Base-by-base conservation (phyloP, 1,140 invertebrate species). In the Anadara kagoshimensis region DNA sequence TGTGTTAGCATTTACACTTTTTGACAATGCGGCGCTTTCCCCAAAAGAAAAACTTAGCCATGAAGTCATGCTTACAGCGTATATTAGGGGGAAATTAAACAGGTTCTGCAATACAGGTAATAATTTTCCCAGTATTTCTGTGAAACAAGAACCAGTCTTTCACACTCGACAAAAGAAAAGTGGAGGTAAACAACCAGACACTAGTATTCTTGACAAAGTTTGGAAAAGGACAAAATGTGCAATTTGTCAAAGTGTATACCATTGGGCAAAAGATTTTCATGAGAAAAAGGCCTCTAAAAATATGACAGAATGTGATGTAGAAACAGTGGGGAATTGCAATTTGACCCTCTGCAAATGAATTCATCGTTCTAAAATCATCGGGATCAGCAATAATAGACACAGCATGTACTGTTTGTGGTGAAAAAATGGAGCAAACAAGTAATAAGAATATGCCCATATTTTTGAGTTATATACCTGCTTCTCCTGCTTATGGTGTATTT, bases 331-430 rank as follows among this genome's bases (percentile, higher is more conserved):
- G 47, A 54, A 73, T 63, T 69, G 70, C 16, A 78, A 78, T 45
- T 26, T 70, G 10, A 74, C 49, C 58, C 10, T 11, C 29, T 18
- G 53, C n/a, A 26, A 47, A 56, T 20, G 54, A 68, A n/a, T 64
- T 72, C 26, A 66, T 78, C 51, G 56, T 73, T 22, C 24, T 68
- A 22, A 72, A 78, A 68, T 57, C 76, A 4, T 54, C 49, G 12
- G 24, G 54, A 53, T 58, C 70, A 53, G 76, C 76, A 51, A 54
- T 75, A 44, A 54, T 70, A 41, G 68, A 78, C 47, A 71, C 68
- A 43, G 72, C 76, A 22, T 75, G 76, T 57, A 75, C 62, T 41
- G 73, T 75, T 16, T 70, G 73, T 47, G 68, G 68, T 12, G n/a
- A 44, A 65, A 59, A 67, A 67, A 5, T 72, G 68, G 68, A 56